These are phyloP conservation scores for Anhinga anhinga DNA, from an alignment of 2,113 vertebrate genomes.

Conservation along the genomic window DNA sequence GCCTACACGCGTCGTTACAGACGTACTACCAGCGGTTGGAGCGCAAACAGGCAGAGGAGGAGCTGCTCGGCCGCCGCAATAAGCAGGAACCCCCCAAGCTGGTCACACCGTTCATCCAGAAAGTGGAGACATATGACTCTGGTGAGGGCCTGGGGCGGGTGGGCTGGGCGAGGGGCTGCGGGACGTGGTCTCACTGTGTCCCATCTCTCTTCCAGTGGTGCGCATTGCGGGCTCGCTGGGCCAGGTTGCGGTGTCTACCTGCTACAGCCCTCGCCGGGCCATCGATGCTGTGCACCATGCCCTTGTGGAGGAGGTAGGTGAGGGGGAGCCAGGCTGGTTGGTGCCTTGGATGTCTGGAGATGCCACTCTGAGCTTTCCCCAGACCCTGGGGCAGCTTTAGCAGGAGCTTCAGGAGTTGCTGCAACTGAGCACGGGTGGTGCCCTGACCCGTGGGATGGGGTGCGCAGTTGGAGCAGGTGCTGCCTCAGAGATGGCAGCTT, in stretches of 20 bases:
- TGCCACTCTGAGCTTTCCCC: not conserved
- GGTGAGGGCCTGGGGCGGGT: constrained; percentile 67
- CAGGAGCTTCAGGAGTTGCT: not conserved
- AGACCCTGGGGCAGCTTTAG: not conserved
- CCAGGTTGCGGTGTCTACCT: constrained; percentile 93
- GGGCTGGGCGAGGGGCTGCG: fast-evolving
- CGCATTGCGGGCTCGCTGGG: constrained; percentile 92
- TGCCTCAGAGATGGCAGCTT: fast-evolving
- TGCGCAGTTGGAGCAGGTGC: fast-evolving
- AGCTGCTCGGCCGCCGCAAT: constrained; percentile 78
- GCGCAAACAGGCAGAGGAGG: constrained; percentile 83
- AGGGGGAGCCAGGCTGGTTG: fast-evolving
- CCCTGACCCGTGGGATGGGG: fast-evolving
- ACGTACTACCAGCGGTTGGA: constrained; percentile 88
- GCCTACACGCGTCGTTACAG: constrained; percentile 49
- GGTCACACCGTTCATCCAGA: constrained; percentile 89
- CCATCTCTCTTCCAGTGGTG: constrained; percentile 76
- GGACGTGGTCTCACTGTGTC: fast-evolving
- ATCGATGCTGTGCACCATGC: constrained; percentile 87
- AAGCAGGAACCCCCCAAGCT: constrained; percentile 86
- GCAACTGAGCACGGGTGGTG: fast-evolving
- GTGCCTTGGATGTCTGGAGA: not conserved
- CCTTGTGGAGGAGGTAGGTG: constrained; percentile 79
- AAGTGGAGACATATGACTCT: constrained; percentile 84
- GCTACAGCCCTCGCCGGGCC: constrained; percentile 91